A percentile compares a stretch with the other conserved stretches of the same genome.
These are phyloP conservation scores for Ericerus pela DNA, from an alignment of 1,140 invertebrate genomes.

Conservation along the genomic window DNA sequence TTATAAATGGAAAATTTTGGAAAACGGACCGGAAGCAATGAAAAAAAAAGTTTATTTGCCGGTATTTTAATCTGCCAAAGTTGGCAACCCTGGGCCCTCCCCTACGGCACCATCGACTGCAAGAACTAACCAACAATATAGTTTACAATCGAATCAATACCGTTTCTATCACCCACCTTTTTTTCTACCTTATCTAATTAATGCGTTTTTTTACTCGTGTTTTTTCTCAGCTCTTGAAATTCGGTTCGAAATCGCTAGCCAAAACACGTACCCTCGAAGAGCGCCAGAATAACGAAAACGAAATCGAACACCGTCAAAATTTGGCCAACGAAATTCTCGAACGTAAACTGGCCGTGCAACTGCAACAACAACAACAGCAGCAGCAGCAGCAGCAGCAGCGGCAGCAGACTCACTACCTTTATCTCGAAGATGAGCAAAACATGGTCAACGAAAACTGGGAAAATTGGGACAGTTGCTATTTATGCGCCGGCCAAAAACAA, in stretches of 20 bases:
- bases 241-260: background rate
- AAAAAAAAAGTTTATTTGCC: too few species aligned
- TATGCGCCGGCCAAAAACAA: background rate
- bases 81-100: too few species aligned
- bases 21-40: too few species aligned
- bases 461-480: conserved; percentile 3
- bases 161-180: too few species aligned
- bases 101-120: too few species aligned
- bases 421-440: background rate
- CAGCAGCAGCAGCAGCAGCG: too few species aligned
- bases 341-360: background rate
- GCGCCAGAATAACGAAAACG: background rate
- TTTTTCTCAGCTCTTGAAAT: background rate
- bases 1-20: too few species aligned
- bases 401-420: background rate
- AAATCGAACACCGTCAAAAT: background rate
- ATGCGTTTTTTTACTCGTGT: background rate
- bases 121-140: too few species aligned
- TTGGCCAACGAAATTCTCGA: background rate
- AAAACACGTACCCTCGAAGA: background rate
- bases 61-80: too few species aligned
- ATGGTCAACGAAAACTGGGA: background rate
- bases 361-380: too few species aligned
- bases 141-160: too few species aligned
- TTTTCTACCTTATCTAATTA: too few species aligned